phyloP scores from a whole-genome alignment of 2,797 vertebrate genomes.

The Myotis planiceps region DNA sequence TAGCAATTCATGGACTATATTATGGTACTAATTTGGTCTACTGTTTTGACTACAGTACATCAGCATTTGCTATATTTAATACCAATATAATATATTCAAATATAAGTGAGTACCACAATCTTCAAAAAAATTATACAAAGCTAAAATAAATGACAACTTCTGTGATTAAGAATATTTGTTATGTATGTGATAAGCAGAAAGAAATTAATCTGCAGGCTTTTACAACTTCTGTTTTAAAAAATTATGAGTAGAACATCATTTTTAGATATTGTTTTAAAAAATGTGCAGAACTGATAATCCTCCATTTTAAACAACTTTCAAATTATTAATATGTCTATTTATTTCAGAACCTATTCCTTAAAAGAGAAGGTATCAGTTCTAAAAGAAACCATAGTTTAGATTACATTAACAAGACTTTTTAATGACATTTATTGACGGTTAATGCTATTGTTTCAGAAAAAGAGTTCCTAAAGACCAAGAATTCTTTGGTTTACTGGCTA shows the following conservation, averaged over 20 bases:
- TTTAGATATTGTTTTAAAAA: not conserved
- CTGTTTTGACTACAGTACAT: not conserved
- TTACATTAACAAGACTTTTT: not conserved
- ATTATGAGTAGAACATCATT: not conserved
- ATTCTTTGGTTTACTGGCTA: slow-evolving; percentile 4
- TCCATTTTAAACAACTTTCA: not conserved
- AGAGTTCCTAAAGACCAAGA: slow-evolving; percentile 5
- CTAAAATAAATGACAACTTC: slow-evolving; percentile 25
- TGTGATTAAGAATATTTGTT: slow-evolving; percentile 30
- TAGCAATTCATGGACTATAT: not conserved
- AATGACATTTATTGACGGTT: slow-evolving; percentile 1
- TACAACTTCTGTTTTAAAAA: slow-evolving; percentile 17
- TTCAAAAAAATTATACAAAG: not conserved
- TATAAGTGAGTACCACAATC: not conserved
- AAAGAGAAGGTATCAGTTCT: not conserved
- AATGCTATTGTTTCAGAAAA: not conserved
- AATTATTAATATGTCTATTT: slow-evolving; percentile 41
- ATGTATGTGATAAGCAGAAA: not conserved
- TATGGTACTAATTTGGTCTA: slow-evolving; percentile 16
- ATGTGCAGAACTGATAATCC: not conserved
- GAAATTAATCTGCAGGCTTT: not conserved
- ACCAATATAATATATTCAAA: slow-evolving; percentile 29
- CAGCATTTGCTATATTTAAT: not conserved
- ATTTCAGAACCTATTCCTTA: slow-evolving; percentile 39
- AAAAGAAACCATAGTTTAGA: not conserved